Percentiles rank a stretch among this genome's conserved stretches.
These are phyloP conservation scores for Catagonus wagneri DNA, from an alignment of 2,113 vertebrate genomes.

Conservation along the genomic window DNA sequence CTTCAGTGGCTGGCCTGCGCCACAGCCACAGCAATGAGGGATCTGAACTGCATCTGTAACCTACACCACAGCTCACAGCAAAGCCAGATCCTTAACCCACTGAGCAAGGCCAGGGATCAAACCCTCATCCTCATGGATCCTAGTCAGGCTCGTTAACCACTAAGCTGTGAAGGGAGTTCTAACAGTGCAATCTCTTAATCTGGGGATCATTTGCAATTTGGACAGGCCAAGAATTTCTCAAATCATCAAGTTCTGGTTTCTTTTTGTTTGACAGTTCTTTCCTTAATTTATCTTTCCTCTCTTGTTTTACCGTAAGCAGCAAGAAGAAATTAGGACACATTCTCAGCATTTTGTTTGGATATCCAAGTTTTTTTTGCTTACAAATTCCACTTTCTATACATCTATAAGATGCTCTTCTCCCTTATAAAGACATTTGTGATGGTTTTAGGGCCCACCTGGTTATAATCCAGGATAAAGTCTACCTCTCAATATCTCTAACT, in stretches of 20 bases:
- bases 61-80: too few species aligned
- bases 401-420: background rate
- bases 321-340: background rate
- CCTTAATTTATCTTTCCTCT: background rate
- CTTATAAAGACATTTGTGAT: background rate
- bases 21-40: too few species aligned
- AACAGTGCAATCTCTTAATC: background rate
- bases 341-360: slow-evolving; percentile 11
- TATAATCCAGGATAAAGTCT: background rate
- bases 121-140: too few species aligned
- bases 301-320: background rate
- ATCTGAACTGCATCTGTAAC: too few species aligned
- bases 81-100: too few species aligned
- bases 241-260: background rate
- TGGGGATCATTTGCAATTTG: background rate
- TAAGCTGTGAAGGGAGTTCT: too few species aligned
- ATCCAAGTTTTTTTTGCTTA: background rate
- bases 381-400: background rate
- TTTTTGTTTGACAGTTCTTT: background rate
- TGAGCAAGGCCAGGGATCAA: too few species aligned
- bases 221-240: background rate
- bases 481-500: background rate
- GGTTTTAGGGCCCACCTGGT: background rate
- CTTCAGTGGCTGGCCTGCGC: too few species aligned
- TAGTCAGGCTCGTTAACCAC: too few species aligned